Evolutionary conservation across 53 echinoderm and acorn worm genomes (phyloP).

Genomic region (Glandiceps talaboti): DNA sequence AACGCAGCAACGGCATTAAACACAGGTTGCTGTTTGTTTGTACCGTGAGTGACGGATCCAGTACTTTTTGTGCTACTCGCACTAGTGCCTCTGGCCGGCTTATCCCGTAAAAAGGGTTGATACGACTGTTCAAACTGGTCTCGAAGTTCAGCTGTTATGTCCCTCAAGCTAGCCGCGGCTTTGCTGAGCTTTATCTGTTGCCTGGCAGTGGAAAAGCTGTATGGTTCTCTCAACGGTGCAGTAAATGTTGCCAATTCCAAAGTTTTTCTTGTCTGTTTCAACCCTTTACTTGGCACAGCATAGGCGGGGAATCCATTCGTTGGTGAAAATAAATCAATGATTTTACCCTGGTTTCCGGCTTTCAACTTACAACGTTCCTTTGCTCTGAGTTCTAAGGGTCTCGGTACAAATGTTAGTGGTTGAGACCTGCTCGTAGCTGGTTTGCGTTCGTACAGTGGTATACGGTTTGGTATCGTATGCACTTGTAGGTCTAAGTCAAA

Average conservation of each 20-base stretch:
- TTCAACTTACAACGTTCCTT: constrained; percentile 50
- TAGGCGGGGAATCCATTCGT: constrained; percentile 28
- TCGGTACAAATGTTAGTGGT: constrained; percentile 35
- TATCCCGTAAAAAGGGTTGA: background rate
- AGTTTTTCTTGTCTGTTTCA: background rate
- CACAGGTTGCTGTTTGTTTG: background rate
- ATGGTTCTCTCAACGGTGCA: background rate
- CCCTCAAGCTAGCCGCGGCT: constrained; percentile 69
- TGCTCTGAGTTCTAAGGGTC: constrained; percentile 41
- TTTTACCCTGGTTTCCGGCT: constrained; percentile 48
- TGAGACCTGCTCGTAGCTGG: constrained; percentile 34
- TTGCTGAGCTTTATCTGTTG: constrained; percentile 36
- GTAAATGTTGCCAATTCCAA: background rate
- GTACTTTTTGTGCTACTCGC: background rate
- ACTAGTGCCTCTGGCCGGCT: background rate
- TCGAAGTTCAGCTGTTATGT: constrained; percentile 64
- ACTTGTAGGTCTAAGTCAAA: constrained; percentile 77
- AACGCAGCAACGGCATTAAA: background rate
- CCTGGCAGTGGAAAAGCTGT: background rate
- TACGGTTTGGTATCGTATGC: constrained; percentile 71
- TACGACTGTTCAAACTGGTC: constrained; percentile 32
- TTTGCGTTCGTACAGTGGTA: constrained; percentile 63
- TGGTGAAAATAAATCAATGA: constrained; percentile 62
- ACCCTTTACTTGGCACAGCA: constrained; percentile 10
- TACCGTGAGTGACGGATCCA: background rate